A percentile compares a stretch with the other conserved stretches of the same genome.
These are phyloP conservation scores for Esox niger DNA, from an alignment of 2,113 vertebrate species.

Conservation along the genomic window DNA sequence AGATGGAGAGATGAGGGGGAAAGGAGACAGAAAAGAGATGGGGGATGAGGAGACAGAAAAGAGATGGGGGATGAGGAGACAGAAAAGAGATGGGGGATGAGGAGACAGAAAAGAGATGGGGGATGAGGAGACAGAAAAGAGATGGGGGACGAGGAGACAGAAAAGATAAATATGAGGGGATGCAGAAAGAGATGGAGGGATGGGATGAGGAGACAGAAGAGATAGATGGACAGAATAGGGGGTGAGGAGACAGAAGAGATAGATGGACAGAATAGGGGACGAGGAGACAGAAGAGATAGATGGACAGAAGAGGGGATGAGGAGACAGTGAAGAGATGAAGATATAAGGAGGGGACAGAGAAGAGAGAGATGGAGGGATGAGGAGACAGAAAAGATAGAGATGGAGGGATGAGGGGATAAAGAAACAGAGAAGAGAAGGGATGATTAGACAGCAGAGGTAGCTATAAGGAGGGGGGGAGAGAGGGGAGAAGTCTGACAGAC, in stretches of 20 bases:
- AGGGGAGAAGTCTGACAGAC: too few relatives aligned
- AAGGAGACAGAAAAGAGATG: not conserved
- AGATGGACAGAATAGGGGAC: not conserved
- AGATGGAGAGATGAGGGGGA: too few relatives aligned
- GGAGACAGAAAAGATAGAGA: not conserved
- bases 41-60: constrained; percentile 17
- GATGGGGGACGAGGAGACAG: constrained; percentile 31
- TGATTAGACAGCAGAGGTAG: too few relatives aligned
- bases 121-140: not conserved
- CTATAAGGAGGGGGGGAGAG: too few relatives aligned
- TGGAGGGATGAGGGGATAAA: too few relatives aligned
- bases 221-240: not conserved
- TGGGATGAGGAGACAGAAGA: constrained; percentile 14
- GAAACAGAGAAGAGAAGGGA: too few relatives aligned
- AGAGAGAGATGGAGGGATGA: not conserved
- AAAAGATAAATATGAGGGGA: constrained; percentile 29
- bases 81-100: too few relatives aligned
- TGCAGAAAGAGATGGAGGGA: constrained; percentile 11
- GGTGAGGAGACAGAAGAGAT: not conserved
- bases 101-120: too few relatives aligned
- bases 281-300: not conserved
- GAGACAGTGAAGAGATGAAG: not conserved
- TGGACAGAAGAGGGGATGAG: not conserved
- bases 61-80: too few relatives aligned
- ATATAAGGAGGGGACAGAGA: not conserved